Conservation (phyloP, 2,888 invertebrate species). For the Amorpha juglandis region DNA sequence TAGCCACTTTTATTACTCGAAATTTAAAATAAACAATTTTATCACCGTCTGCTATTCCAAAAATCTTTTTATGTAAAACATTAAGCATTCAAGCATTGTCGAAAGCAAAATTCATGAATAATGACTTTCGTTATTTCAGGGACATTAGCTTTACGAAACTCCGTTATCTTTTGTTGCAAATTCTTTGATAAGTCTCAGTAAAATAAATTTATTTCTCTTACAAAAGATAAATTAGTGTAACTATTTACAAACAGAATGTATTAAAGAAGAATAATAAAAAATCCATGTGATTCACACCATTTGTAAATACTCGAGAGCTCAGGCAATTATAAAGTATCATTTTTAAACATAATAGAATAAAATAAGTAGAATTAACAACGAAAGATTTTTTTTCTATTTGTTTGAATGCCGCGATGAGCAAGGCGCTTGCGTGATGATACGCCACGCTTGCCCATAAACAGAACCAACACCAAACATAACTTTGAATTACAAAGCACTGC, state of each 20-base stretch:
- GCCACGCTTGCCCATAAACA: no score
- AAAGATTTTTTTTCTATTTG: no score
- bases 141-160: conserved; percentile 43
- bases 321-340: no score
- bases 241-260: not conserved
- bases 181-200: conserved; percentile 12
- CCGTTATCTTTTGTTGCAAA: conserved; percentile 28
- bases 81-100: conserved; percentile 43
- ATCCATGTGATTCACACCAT: no score
- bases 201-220: conserved; percentile 12
- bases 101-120: conserved; percentile 43
- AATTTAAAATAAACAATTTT: conserved; percentile 14
- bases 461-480: no score
- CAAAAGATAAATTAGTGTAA: conserved; percentile 17
- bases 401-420: no score
- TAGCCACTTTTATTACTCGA: not conserved
- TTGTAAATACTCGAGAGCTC: no score
- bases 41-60: conserved; percentile 16
- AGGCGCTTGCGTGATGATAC: no score
- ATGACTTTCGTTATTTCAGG: conserved; percentile 45
- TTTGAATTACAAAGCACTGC: no score
- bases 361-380: no score
- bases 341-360: no score
- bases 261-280: not conserved
- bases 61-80: conserved; percentile 37